phyloP scores from a whole-genome alignment of 92 coral and sea anemone genomes.

The Siderastrea siderea region DNA sequence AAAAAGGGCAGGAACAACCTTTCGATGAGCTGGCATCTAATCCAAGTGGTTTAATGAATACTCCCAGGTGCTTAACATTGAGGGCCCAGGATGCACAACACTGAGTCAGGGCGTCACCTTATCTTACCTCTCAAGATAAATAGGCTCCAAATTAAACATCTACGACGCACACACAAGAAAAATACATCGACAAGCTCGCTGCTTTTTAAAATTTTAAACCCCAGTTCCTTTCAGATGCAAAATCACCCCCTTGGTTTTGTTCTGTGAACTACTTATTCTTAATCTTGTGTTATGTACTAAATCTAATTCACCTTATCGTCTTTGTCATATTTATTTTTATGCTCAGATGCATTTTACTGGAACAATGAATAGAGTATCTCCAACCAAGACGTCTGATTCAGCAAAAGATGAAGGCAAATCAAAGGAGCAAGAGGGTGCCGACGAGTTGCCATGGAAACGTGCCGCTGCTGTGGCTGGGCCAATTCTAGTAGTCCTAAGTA shows the following conservation, averaged over 20 bases:
- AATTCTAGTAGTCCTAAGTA: background rate
- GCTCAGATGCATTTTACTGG: background rate
- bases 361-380: background rate
- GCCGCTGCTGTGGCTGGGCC: background rate
- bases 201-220: background rate
- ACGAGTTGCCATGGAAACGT: constrained; percentile 19
- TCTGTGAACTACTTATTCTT: too few species aligned
- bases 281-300: too few species aligned
- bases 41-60: too few species aligned
- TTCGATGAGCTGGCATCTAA: too few species aligned
- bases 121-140: background rate
- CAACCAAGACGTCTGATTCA: background rate
- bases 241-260: too few species aligned
- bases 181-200: background rate
- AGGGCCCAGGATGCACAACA: too few species aligned
- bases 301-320: too few species aligned
- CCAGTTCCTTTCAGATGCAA: background rate
- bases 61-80: too few species aligned
- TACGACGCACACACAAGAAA: background rate
- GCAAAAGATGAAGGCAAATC: background rate
- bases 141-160: background rate
- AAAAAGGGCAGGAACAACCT: too few species aligned
- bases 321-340: background rate
- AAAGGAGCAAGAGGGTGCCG: background rate
- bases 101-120: too few species aligned